Conservation (phyloP, 2,888 invertebrate genomes). For the Drosophila longiperda region DNA sequence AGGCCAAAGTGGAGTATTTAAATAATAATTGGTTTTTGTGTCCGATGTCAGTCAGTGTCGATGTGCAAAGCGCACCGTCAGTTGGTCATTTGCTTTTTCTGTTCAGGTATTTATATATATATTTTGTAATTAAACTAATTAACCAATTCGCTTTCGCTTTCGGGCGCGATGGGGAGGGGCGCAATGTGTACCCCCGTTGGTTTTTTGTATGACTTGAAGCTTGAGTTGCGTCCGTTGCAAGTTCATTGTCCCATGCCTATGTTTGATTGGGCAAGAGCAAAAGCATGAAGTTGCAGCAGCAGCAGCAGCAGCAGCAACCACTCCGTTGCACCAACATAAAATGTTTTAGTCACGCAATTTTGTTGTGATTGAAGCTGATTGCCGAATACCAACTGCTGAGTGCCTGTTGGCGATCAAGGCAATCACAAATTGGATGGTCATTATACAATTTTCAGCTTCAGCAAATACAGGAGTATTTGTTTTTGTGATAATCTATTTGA, state of each 20-base stretch:
- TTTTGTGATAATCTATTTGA: neutral
- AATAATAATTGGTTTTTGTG: slow-evolving; percentile 26
- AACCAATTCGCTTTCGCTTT: slow-evolving; percentile 75
- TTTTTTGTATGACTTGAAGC: slow-evolving; percentile 55
- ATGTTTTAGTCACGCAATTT: slow-evolving; percentile 67
- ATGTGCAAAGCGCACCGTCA: slow-evolving; percentile 27
- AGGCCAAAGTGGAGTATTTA: slow-evolving; percentile 25
- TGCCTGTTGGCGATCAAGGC: slow-evolving; percentile 22
- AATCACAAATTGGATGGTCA: slow-evolving; percentile 10
- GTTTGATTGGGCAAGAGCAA: slow-evolving; percentile 8
- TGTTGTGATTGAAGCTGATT: slow-evolving; percentile 33
- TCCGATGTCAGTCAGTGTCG: slow-evolving; percentile 13
- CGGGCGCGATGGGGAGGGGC: slow-evolving; percentile 2
- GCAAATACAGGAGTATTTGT: neutral
- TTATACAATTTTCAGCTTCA: slow-evolving; percentile 7
- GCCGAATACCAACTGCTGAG: slow-evolving; percentile 5
- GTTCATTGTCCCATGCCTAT: slow-evolving; percentile 50
- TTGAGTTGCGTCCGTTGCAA: slow-evolving; percentile 36
- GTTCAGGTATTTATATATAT: slow-evolving; percentile 3
- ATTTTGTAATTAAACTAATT: slow-evolving; percentile 72
- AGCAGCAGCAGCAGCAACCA: slow-evolving; percentile 2
- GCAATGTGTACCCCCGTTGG: neutral
- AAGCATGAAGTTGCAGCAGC: slow-evolving; percentile 1
- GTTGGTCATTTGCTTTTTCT: slow-evolving; percentile 32
- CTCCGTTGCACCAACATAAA: slow-evolving; percentile 48